Evolutionary conservation across 2,113 vertebrate genomes (phyloP).

Genomic region (Pelecanus crispus): DNA sequence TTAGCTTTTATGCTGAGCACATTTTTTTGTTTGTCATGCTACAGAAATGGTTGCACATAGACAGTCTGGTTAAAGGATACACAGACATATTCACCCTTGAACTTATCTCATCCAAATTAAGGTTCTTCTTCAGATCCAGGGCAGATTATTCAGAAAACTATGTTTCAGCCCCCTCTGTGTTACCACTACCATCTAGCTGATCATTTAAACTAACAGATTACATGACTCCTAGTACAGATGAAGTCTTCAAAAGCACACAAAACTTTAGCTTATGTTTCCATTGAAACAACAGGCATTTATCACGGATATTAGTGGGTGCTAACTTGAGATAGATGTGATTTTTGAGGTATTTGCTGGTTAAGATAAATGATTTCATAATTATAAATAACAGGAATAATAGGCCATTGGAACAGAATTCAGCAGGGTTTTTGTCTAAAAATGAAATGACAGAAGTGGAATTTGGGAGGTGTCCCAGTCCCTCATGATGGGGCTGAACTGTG

Average conservation of each 20-base stretch:
- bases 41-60: neutral
- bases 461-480: neutral
- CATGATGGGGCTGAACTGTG: neutral
- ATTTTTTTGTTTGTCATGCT: neutral
- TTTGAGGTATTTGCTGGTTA: neutral
- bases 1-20: neutral
- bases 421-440: neutral
- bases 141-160: neutral
- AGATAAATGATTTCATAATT: neutral
- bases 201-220: neutral
- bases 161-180: neutral
- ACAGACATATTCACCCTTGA: neutral
- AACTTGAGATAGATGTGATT: neutral
- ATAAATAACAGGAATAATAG: neutral
- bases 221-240: neutral
- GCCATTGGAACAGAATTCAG: neutral
- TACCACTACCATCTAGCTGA: neutral
- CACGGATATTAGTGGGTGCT: neutral
- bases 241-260: neutral
- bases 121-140: neutral
- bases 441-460: neutral
- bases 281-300: neutral
- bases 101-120: neutral
- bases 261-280: neutral
- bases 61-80: neutral